A percentile compares a stretch with the other conserved stretches of the same genome.
phyloP scores from a whole-genome alignment of 1,140 invertebrate genomes.

The Dryas iulia region DNA sequence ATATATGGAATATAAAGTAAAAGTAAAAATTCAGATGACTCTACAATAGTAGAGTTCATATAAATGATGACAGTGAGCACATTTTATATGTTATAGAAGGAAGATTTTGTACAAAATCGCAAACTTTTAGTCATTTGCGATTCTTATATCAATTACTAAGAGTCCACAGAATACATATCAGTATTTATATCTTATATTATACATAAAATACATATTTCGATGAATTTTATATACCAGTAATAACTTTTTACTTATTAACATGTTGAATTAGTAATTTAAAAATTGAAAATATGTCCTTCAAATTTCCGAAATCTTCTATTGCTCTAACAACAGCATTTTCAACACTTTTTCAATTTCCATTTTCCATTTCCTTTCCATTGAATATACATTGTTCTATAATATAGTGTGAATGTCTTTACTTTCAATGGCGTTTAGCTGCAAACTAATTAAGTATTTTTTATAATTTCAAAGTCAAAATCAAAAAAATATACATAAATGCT shows the following conservation, averaged over 20 bases:
- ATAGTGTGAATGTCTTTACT: constrained; percentile 19
- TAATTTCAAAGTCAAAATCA: neutral
- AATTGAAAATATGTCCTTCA: neutral
- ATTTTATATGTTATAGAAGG: no score
- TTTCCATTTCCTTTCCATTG: no score
- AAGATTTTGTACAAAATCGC: neutral
- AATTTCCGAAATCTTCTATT: neutral
- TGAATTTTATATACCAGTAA: neutral
- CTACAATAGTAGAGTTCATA: neutral
- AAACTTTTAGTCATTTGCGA: neutral
- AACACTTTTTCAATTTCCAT: neutral
- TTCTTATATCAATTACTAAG: neutral
- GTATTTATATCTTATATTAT: neutral
- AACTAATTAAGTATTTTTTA: neutral
- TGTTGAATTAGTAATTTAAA: neutral
- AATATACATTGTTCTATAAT: neutral
- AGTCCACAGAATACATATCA: constrained; percentile 8
- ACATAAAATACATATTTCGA: neutral
- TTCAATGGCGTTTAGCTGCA: constrained; percentile 30
- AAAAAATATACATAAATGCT: no score
- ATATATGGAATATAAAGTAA: neutral
- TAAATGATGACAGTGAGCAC: neutral
- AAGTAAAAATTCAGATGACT: neutral
- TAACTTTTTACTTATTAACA: neutral
- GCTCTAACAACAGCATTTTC: neutral